Base-by-base conservation (phyloP, 2,797 vertebrate genomes). In the Syndactyla subalaris region DNA sequence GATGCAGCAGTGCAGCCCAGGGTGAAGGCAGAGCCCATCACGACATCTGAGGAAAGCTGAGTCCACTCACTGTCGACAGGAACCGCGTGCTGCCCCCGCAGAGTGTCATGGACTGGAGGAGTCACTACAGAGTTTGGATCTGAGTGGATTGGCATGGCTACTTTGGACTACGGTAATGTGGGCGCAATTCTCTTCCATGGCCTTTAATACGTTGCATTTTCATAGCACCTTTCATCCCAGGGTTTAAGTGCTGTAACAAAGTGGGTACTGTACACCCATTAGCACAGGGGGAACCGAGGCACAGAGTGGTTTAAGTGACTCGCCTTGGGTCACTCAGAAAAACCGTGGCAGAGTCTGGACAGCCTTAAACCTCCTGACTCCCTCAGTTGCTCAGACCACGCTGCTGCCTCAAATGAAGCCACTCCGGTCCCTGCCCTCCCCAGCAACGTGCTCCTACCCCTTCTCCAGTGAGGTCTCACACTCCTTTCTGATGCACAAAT, bases 211-310 rank as follows among this genome's bases (percentile, higher is more conserved):
- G 43, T 48, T 75, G 93, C 91, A 86, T 91, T 94, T 94, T 96
- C 94, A 92, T 96, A 97, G 96, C 96, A 97, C 96, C 96, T 95
- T 95, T 96, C 95, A 86, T 88, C 88, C 89, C 88, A 76, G 85
- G 80, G 86, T 78, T 86, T 90, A 86, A 95, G 92, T 92, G 83
- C 89, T 96, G 67, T 72, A 93, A 95, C 7, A 1, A 85, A 79
- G 76, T 24, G 52, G 91, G 82, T 59, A 57, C 85, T 65, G 74
- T 22, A 62, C 89, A 93, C 91, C 80, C 93, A 58, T 71, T 61
- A 92, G 87, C 85, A 82, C 1, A 1, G 77, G 65, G 86, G 75
- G 94, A 92, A 94, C 78, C 2, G 89, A 96, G 96, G 96, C 95
- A 95, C 88, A 90, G 89, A 95, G 88, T 76, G 80, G 94, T 88